These are phyloP conservation scores for Nixonia krombeini DNA, from an alignment of 1,140 invertebrate species.

Conservation along the genomic window DNA sequence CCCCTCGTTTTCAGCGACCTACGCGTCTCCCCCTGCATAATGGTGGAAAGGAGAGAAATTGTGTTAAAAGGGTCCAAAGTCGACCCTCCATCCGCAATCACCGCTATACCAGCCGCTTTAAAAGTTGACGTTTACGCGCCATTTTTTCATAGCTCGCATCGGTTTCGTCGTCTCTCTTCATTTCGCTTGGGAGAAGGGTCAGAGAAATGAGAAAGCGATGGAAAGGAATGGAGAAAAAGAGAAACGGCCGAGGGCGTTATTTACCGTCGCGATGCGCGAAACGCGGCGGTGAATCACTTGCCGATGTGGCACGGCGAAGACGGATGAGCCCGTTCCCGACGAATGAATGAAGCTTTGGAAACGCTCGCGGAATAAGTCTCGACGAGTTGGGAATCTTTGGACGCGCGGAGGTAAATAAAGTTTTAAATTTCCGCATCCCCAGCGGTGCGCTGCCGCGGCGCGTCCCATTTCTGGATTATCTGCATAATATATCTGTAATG, in stretches of 20 bases:
- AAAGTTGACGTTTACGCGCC: no score
- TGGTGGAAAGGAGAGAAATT: background rate
- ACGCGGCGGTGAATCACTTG: no score
- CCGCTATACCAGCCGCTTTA: constrained; percentile 6
- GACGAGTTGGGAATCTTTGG: constrained; percentile 53
- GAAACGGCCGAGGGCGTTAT: no score
- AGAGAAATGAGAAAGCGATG: no score
- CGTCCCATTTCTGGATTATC: constrained; percentile 57
- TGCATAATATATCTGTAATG: constrained; percentile 59
- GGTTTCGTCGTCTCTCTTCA: no score
- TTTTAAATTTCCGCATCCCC: constrained; percentile 65
- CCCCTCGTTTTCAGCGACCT: no score
- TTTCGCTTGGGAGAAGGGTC: no score
- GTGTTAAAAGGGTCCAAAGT: constrained; percentile 13
- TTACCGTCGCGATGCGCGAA: no score
- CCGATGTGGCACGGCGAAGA: no score
- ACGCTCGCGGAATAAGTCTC: constrained; percentile 32
- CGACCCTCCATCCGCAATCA: background rate
- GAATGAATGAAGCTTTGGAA: constrained; percentile 41
- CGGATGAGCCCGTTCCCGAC: constrained; percentile 25
- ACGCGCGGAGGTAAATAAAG: constrained; percentile 66
- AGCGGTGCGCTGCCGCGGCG: constrained; percentile 39
- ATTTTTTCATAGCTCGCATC: no score
- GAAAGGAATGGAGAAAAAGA: no score
- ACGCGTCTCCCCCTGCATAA: constrained; percentile 24